A percentile compares a stretch with the other conserved stretches of the same genome.
Conservation (phyloP, 2,797 vertebrate genomes). For the Lophura swinhoii region DNA sequence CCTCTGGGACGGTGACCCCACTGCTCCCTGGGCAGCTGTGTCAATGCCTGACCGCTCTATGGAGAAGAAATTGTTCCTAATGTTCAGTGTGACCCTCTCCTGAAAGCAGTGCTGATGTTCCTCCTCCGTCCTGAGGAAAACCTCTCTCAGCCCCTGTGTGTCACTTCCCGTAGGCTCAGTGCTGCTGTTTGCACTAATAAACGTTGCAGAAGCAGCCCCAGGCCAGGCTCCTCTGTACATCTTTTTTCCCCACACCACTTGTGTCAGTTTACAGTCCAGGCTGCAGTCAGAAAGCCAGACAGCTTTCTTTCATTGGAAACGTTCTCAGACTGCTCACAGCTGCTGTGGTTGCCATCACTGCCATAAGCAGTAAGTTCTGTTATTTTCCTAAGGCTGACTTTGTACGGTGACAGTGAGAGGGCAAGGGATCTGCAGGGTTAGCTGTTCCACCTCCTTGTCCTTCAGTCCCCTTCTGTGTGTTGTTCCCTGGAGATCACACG, state of each 20-base stretch:
- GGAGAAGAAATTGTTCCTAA: too few relatives aligned
- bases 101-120: accelerated
- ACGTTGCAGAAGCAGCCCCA: accelerated
- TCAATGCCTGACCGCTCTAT: too few relatives aligned
- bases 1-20: too few relatives aligned
- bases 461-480: neutral
- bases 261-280: accelerated
- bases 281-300: neutral
- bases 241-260: accelerated
- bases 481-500: neutral
- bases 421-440: too few relatives aligned
- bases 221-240: accelerated
- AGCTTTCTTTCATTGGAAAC: accelerated
- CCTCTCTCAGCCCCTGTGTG: accelerated
- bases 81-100: neutral
- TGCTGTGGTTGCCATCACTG: accelerated
- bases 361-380: neutral
- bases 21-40: too few relatives aligned
- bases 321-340: neutral
- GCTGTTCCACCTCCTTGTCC: neutral
- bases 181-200: accelerated
- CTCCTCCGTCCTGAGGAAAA: neutral
- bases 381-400: neutral
- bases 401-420: too few relatives aligned
- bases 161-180: neutral